phyloP scores from a whole-genome alignment of 2,797 vertebrate species.

The Tragopan temminckii region DNA sequence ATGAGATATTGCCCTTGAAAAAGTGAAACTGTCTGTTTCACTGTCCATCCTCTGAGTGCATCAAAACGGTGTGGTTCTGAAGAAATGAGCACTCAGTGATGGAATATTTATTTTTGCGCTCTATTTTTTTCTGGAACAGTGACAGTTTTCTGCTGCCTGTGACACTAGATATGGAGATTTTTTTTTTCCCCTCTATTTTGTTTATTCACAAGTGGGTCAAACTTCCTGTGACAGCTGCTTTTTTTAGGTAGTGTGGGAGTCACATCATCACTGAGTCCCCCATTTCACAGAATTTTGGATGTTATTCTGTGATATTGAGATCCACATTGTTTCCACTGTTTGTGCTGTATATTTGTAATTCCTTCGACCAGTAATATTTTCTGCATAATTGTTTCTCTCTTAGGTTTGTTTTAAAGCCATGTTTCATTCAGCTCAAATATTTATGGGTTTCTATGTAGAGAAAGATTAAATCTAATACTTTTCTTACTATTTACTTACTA shows the following conservation, averaged over 20 bases:
- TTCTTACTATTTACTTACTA: background rate
- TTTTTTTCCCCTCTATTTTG: background rate
- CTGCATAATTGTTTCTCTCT: background rate
- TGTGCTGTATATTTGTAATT: background rate
- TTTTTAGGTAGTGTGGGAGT: background rate
- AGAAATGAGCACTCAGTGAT: background rate
- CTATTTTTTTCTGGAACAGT: background rate
- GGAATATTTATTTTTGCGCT: background rate
- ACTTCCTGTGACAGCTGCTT: accelerated
- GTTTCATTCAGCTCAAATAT: background rate
- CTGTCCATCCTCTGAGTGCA: background rate
- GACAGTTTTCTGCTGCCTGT: background rate
- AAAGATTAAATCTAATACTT: background rate
- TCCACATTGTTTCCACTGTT: background rate
- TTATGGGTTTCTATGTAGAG: background rate
- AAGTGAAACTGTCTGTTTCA: background rate
- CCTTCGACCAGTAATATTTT: background rate
- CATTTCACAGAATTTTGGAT: background rate
- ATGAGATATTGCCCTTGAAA: background rate
- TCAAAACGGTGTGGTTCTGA: background rate
- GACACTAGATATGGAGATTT: background rate
- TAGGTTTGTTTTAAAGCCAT: background rate
- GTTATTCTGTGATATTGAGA: background rate
- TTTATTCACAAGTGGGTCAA: background rate
- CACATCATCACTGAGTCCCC: background rate